A percentile compares a stretch with the other conserved stretches of the same genome.
Conservation (phyloP, 2,888 invertebrate genomes). For the Cerastoderma edule region DNA sequence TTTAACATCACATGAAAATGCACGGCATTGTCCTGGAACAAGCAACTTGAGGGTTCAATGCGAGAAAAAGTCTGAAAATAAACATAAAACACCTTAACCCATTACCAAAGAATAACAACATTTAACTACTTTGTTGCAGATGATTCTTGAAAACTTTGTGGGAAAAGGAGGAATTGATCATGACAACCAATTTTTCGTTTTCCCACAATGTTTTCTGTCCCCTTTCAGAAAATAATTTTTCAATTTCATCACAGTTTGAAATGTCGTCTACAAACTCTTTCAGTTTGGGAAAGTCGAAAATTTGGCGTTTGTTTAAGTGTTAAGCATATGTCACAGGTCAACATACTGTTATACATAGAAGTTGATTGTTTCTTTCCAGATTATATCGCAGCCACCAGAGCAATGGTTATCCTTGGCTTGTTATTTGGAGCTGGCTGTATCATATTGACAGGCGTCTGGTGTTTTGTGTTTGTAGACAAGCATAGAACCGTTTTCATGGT, state of each 20-base stretch:
- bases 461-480: constrained; percentile 39
- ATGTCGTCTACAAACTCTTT: not conserved
- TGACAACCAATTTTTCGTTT: constrained; percentile 5
- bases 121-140: no score
- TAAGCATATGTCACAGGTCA: no score
- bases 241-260: not conserved
- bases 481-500: constrained; percentile 37
- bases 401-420: constrained; percentile 45
- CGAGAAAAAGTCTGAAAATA: no score
- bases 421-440: constrained; percentile 49
- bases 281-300: not conserved
- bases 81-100: no score
- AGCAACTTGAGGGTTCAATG: no score
- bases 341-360: no score
- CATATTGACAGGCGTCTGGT: constrained; percentile 53
- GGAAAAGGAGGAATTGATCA: no score
- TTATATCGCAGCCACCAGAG: constrained; percentile 37
- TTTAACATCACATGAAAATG: no score
- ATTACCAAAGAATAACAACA: no score
- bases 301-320: no score
- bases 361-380: constrained; percentile 31
- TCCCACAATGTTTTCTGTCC: not conserved
- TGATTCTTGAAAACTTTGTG: no score
- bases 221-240: not conserved
- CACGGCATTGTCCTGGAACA: no score